Conservation (phyloP, 2,113 vertebrate genomes). For the Cathartes aura region DNA sequence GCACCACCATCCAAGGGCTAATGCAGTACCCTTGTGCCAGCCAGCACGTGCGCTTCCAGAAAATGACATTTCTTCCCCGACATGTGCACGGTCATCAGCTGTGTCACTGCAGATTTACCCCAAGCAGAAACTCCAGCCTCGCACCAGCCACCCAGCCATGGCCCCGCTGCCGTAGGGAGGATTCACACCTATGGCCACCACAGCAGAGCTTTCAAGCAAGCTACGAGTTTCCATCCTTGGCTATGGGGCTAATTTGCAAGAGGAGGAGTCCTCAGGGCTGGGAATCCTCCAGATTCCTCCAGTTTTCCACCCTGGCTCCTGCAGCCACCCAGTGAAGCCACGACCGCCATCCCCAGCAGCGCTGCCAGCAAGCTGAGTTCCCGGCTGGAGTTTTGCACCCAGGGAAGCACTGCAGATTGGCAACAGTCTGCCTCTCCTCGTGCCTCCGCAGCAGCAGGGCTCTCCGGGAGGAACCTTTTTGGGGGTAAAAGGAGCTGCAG, state of each 20-base stretch:
- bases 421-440: not conserved
- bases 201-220: not conserved
- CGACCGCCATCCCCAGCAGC: not conserved
- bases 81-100: not conserved
- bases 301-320: not conserved
- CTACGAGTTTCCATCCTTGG: not conserved
- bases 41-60: not conserved
- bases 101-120: not conserved
- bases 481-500: not conserved
- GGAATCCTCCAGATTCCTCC: not conserved
- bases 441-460: not conserved
- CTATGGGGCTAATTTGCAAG: not conserved
- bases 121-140: not conserved
- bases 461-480: not conserved
- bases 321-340: not conserved
- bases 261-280: not conserved
- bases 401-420: accelerated
- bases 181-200: not conserved
- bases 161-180: not conserved
- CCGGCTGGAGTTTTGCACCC: not conserved
- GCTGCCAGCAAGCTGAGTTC: not conserved
- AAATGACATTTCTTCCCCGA: not conserved
- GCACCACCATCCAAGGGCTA: not conserved
- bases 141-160: accelerated
- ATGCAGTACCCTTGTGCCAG: not conserved